Conservation (phyloP, 2,888 invertebrate species). For the Dastarcus helophoroides region DNA sequence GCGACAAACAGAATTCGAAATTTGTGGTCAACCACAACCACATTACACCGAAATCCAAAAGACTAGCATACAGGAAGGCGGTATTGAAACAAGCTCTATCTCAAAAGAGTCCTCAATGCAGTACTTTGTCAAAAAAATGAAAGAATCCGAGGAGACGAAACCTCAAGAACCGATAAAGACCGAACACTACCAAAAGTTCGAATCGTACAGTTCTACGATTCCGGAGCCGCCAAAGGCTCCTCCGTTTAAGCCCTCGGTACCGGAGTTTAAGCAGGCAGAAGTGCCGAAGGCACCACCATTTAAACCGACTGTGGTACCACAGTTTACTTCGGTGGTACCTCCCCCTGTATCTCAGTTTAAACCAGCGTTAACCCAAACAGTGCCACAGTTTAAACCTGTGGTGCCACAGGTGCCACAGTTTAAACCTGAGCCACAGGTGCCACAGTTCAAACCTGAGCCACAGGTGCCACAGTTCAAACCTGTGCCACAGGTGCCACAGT, state of each 20-base stretch:
- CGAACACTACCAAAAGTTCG: constrained; percentile 37
- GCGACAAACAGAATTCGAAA: constrained; percentile 24
- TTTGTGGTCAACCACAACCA: constrained; percentile 15
- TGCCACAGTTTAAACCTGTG: too few relatives aligned
- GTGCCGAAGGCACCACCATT: constrained; percentile 24
- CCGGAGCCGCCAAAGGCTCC: constrained; percentile 17
- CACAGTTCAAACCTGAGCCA: too few relatives aligned
- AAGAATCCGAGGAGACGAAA: constrained; percentile 37
- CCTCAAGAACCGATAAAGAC: constrained; percentile 32
- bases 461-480: too few relatives aligned
- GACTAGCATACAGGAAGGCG: constrained; percentile 20
- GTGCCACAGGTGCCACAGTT: too few relatives aligned
- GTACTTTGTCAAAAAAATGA: constrained; percentile 54
- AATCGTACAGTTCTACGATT: constrained; percentile 17
- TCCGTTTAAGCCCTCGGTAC: background rate
- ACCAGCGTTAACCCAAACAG: too few relatives aligned
- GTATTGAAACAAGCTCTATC: constrained; percentile 47
- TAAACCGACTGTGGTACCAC: too few relatives aligned
- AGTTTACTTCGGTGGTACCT: too few relatives aligned
- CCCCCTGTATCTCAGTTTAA: too few relatives aligned
- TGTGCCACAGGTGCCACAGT: too few relatives aligned
- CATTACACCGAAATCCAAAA: background rate
- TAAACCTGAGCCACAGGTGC: too few relatives aligned
- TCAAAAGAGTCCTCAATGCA: constrained; percentile 53
- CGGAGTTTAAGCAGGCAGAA: too few relatives aligned